Percentiles rank a stretch among this genome's conserved stretches.
phyloP scores from a whole-genome alignment of 1,140 invertebrate species.

The Penaeus vannamei region DNA sequence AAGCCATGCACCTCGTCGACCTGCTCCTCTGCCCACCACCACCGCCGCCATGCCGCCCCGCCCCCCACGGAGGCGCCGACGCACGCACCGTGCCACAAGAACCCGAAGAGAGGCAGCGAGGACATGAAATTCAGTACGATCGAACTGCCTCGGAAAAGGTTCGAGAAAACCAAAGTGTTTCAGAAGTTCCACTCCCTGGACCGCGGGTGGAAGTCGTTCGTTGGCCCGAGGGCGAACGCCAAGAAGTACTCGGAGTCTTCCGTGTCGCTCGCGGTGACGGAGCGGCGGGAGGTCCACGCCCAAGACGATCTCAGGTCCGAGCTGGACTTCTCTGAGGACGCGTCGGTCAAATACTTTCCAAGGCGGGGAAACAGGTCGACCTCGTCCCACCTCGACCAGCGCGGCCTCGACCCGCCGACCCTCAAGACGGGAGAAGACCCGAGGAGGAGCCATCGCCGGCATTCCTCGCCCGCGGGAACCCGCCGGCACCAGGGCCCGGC shows the following conservation, averaged over 20 bases:
- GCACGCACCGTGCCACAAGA: background rate
- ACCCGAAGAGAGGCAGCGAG: background rate
- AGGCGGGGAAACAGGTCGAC: too few relatives aligned
- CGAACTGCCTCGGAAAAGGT: constrained; percentile 42
- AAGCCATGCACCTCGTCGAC: constrained; percentile 48
- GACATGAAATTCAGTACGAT: constrained; percentile 51
- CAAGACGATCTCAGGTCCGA: too few relatives aligned
- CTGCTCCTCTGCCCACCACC: constrained; percentile 52
- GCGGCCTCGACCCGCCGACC: too few relatives aligned
- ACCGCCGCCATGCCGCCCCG: background rate
- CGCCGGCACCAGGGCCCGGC: background rate
- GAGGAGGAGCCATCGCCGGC: too few relatives aligned
- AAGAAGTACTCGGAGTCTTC: background rate
- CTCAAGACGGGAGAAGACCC: too few relatives aligned
- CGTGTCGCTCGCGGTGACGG: too few relatives aligned
- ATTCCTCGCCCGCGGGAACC: too few relatives aligned
- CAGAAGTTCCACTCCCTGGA: constrained; percentile 62
- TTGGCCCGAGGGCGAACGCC: constrained; percentile 33
- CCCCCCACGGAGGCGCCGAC: background rate
- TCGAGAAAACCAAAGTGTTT: constrained; percentile 46
- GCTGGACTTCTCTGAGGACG: too few relatives aligned
- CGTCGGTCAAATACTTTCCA: too few relatives aligned
- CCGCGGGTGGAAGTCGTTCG: constrained; percentile 50
- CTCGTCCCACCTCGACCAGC: too few relatives aligned
- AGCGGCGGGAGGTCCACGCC: too few relatives aligned